Evolutionary conservation across 64 coral and sea anemone species (phyloP).

Genomic region (Stichodactyla mertensii): DNA sequence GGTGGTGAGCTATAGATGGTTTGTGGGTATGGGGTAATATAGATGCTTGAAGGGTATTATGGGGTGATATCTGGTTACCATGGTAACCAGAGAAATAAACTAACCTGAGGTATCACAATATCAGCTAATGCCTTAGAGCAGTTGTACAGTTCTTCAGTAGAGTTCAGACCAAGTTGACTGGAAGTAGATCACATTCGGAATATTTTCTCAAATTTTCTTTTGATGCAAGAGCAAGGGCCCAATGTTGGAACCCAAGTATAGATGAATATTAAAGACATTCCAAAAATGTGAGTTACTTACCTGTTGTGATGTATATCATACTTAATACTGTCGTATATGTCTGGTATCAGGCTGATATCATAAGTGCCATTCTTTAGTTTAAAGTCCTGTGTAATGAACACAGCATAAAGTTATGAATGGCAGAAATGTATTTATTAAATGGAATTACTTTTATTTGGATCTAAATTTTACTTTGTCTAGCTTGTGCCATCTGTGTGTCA

Average conservation of each 20-base stretch:
- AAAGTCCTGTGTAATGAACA: slow-evolving; percentile 53
- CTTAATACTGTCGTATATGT: slow-evolving; percentile 95
- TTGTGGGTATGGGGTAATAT: too few relatives aligned
- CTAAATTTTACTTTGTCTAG: slow-evolving; percentile 68
- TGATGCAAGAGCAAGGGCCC: too few relatives aligned
- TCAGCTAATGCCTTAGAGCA: slow-evolving; percentile 94
- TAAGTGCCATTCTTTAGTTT: slow-evolving; percentile 75
- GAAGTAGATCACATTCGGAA: not conserved
- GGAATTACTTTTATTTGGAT: not conserved
- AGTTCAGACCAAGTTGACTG: slow-evolving; percentile 65
- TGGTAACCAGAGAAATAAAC: not conserved
- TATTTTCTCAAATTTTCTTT: too few relatives aligned
- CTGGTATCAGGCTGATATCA: slow-evolving; percentile 96
- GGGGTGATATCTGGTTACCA: too few relatives aligned
- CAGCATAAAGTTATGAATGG: too few relatives aligned
- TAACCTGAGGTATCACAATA: slow-evolving; percentile 97
- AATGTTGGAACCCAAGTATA: too few relatives aligned
- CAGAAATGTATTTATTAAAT: too few relatives aligned
- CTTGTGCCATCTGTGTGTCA: slow-evolving; percentile 93
- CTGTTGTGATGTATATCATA: slow-evolving; percentile 91
- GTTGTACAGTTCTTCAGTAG: slow-evolving; percentile 79
- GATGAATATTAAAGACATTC: not conserved
- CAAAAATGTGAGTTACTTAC: slow-evolving; percentile 21
- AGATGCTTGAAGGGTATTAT: too few relatives aligned
- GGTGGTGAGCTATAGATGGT: too few relatives aligned